Base-by-base conservation (phyloP, 2,888 invertebrate genomes). In the Synanthedon vespiformis region DNA sequence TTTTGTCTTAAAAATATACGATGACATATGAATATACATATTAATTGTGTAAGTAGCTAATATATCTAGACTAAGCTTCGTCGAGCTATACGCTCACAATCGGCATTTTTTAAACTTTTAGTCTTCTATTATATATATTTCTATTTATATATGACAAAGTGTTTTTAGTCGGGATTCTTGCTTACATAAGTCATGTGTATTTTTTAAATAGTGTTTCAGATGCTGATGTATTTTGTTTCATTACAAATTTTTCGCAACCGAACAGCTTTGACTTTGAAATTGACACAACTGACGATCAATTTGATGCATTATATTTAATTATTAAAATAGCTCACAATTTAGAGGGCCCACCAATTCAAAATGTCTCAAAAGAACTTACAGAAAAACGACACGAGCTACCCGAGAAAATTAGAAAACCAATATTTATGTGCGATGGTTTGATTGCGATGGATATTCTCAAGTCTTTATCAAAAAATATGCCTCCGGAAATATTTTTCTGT, bases 351-450 rank as follows among this genome's bases (percentile, higher is more conserved):
- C 12, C 6, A 13, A 1, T 13, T 44, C n/a, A n/a, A 44, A 44
- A n/a, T 4, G n/a, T 14, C 14, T 44, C 14, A 34, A 34, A 34
- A 34, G 34, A 10, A 34, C 10, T 34, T 14, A 44, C n/a, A 44
- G 48, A 63, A 58, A 54, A 53, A 54, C 34, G 51, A 49, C 50
- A 57, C 52, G 50, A 55, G 57, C 52, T 51, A 12, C 40, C 47
- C 49, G 55, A 56, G 34, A 65, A 59, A 53, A 52, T 55, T 4
- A 59, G 54, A 14, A 75, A 70, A 52, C 76, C 78, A 40, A 68
- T 85, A 41, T 67, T 86, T 13, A 59, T 85, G 49, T 63, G 72
- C n/a, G 85, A 86, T 62, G 85, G 86, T 41, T 62, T 86, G 48
- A 59, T 78, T 13, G 62, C 72, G 10, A 57, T 85, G 53, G 74